Percentiles rank a stretch among this genome's conserved stretches.
phyloP scores from a whole-genome alignment of 1,140 invertebrate species.

The Coptotermes formosanus region DNA sequence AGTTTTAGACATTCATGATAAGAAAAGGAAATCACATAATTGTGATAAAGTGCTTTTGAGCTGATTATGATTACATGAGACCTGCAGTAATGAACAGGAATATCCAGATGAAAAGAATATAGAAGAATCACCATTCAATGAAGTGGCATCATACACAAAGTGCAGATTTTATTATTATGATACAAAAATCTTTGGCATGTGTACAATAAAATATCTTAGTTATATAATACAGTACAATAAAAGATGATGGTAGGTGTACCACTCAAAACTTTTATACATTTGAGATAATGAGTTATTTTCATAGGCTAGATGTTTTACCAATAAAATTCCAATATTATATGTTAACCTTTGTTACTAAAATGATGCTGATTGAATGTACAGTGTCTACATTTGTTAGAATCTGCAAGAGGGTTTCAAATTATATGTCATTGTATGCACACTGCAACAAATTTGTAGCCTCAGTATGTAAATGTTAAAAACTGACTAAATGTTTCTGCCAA shows the following conservation, averaged over 20 bases:
- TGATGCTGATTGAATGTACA: background rate
- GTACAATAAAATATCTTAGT: slow-evolving; percentile 22
- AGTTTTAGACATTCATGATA: too few relatives aligned
- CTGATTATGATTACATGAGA: too few relatives aligned
- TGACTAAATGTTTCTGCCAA: too few relatives aligned
- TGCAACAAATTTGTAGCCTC: too few relatives aligned
- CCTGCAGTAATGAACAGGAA: too few relatives aligned
- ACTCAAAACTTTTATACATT: background rate
- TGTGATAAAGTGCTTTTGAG: too few relatives aligned
- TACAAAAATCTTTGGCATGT: slow-evolving; percentile 29
- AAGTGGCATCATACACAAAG: slow-evolving; percentile 18
- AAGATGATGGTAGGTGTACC: background rate
- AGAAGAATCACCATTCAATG: background rate
- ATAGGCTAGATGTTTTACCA: slow-evolving; percentile 12
- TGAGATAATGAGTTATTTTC: background rate
- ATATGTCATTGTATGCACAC: too few relatives aligned
- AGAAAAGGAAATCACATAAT: too few relatives aligned
- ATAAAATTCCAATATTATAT: background rate
- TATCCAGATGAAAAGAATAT: too few relatives aligned
- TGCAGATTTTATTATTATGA: slow-evolving; percentile 24
- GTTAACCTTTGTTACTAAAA: background rate
- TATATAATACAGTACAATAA: slow-evolving; percentile 7
- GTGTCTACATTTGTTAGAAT: background rate
- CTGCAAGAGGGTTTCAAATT: background rate
- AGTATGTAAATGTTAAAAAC: too few relatives aligned